Evolutionary conservation across 2,888 invertebrate species (phyloP).

Genomic region (Drosophila vallismaia): DNA sequence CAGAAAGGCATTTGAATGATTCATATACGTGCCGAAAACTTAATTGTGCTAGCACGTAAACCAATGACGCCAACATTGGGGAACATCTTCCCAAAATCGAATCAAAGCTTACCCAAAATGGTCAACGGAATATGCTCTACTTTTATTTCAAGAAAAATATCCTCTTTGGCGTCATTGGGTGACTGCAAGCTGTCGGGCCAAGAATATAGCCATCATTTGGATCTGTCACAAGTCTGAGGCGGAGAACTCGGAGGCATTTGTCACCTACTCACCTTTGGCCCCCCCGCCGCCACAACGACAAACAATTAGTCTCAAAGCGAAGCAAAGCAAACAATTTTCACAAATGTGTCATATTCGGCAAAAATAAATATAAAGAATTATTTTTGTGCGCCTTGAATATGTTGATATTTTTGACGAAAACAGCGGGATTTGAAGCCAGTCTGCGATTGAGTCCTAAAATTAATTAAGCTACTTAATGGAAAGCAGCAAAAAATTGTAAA

Average conservation of each 20-base stretch:
- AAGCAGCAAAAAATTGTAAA: not conserved
- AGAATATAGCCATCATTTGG: constrained; percentile 26
- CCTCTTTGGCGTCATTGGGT: not conserved
- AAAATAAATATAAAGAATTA: constrained; percentile 45
- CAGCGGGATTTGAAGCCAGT: not conserved
- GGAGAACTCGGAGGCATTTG: constrained; percentile 35
- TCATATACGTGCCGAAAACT: constrained; percentile 60
- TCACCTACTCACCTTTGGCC: constrained; percentile 42
- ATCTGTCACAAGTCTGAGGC: constrained; percentile 22
- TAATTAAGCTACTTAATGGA: constrained; percentile 7
- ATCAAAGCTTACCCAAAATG: constrained; percentile 14
- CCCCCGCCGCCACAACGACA: constrained; percentile 20
- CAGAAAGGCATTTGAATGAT: constrained; percentile 52
- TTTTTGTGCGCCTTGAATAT: constrained; percentile 20
- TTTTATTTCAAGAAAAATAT: too few species aligned
- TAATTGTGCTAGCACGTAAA: constrained; percentile 52
- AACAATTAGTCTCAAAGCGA: constrained; percentile 65
- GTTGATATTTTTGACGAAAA: constrained; percentile 17
- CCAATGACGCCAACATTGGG: constrained; percentile 30
- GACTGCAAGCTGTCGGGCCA: constrained; percentile 17
- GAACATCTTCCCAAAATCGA: not conserved
- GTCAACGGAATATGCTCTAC: not conserved
- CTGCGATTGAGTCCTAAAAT: constrained; percentile 5
- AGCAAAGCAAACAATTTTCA: constrained; percentile 36
- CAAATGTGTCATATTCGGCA: constrained; percentile 51